phyloP scores from a whole-genome alignment of 2,888 invertebrate species.

The Phyllotreta striolata region DNA sequence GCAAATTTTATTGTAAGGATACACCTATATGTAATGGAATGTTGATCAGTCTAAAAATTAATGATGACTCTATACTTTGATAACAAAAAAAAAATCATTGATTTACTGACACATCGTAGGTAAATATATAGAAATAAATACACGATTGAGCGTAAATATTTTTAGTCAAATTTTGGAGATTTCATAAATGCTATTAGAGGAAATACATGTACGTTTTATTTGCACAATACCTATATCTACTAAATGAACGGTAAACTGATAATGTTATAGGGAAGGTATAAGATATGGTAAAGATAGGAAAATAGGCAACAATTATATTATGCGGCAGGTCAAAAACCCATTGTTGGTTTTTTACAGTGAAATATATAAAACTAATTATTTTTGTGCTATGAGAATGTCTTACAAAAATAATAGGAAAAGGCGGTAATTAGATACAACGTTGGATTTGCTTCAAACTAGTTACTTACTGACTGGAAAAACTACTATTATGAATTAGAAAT shows the following conservation, averaged over 20 bases:
- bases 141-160: too few relatives aligned
- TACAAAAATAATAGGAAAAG: conserved; percentile 30
- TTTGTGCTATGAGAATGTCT: conserved; percentile 28
- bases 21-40: too few relatives aligned
- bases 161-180: too few relatives aligned
- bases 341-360: background rate
- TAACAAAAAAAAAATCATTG: too few relatives aligned
- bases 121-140: too few relatives aligned
- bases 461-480: conserved; percentile 22
- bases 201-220: background rate
- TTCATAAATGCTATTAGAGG: too few relatives aligned
- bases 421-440: conserved; percentile 15
- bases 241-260: background rate
- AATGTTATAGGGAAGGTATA: background rate
- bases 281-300: background rate
- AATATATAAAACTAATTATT: conserved; percentile 5
- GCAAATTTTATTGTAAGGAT: too few relatives aligned
- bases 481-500: conserved; percentile 34
- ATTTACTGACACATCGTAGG: too few relatives aligned
- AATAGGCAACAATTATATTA: background rate
- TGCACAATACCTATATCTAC: conserved; percentile 3
- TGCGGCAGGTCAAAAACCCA: background rate
- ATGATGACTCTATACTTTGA: too few relatives aligned
- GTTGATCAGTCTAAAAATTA: too few relatives aligned
- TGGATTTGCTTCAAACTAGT: conserved; percentile 6